Conservation (phyloP, 2,113 vertebrate genomes). For the Plestiodon gilberti region DNA sequence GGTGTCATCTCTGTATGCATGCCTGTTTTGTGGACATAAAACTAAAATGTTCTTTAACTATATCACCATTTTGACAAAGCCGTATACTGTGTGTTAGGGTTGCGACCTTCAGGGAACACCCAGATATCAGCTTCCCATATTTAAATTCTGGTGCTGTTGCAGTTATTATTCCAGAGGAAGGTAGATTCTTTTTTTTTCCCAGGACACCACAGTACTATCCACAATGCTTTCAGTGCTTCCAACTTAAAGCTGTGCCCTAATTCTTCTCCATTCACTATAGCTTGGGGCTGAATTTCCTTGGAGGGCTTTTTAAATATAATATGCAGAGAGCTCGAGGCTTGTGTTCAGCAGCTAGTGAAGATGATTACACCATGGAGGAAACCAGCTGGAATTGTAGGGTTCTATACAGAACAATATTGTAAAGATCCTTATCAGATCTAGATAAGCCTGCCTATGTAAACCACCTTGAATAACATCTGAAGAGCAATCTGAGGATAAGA, state of each 20-base stretch:
- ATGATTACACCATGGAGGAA: too few relatives aligned
- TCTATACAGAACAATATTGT: too few relatives aligned
- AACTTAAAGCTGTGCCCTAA: neutral
- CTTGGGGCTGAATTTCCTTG: too few relatives aligned
- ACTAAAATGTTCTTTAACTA: neutral
- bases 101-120: neutral
- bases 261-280: neutral
- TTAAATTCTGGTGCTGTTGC: neutral
- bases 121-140: neutral
- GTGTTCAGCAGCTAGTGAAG: too few relatives aligned
- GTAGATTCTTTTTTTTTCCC: neutral
- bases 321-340: too few relatives aligned
- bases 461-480: too few relatives aligned
- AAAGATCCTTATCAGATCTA: too few relatives aligned
- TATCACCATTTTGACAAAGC: neutral
- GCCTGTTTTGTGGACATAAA: neutral
- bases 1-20: neutral
- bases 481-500: too few relatives aligned
- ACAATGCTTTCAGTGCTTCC: neutral
- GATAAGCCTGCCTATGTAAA: too few relatives aligned
- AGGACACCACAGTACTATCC: neutral
- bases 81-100: neutral
- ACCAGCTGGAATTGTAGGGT: too few relatives aligned
- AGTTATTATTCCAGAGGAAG: neutral
- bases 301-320: too few relatives aligned